Percentiles rank a stretch among this genome's conserved stretches.
These are phyloP conservation scores for Venustaconcha ellipsiformis DNA, from an alignment of 1,140 invertebrate genomes.

Conservation along the genomic window DNA sequence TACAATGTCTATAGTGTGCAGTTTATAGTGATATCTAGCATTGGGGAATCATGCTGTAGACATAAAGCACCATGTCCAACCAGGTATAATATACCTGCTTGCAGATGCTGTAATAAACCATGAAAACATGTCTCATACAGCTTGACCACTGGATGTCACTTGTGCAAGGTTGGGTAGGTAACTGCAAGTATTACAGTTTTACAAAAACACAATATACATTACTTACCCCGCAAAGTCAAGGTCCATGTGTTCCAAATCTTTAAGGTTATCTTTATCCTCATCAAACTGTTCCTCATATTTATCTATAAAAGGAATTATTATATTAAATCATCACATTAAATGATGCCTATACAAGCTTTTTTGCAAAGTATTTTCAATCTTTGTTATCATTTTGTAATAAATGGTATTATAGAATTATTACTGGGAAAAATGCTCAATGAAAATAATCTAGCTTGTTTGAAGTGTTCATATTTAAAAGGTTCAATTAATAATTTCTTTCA, in stretches of 20 bases:
- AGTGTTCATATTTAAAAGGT: not conserved
- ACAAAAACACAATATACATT: not conserved
- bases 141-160: not conserved
- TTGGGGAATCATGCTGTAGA: too few relatives aligned
- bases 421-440: constrained; percentile 7
- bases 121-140: not conserved
- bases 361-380: constrained; percentile 2
- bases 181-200: not conserved
- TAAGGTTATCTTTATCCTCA: constrained; percentile 37
- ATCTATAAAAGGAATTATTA: constrained; percentile 43
- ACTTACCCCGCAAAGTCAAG: constrained; percentile 64
- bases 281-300: constrained; percentile 52
- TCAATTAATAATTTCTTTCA: not conserved
- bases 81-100: not conserved
- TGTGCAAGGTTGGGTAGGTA: not conserved
- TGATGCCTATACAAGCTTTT: constrained; percentile 2
- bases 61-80: too few relatives aligned
- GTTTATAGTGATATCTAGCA: too few relatives aligned
- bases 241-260: constrained; percentile 47
- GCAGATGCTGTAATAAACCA: not conserved
- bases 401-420: not conserved
- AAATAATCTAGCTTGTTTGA: not conserved
- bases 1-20: too few relatives aligned
- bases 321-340: not conserved
- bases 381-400: constrained; percentile 8